Percentiles rank a stretch among this genome's conserved stretches.
These are phyloP conservation scores for Thomomys bottae DNA, from an alignment of 2,113 vertebrate genomes.

Conservation along the genomic window DNA sequence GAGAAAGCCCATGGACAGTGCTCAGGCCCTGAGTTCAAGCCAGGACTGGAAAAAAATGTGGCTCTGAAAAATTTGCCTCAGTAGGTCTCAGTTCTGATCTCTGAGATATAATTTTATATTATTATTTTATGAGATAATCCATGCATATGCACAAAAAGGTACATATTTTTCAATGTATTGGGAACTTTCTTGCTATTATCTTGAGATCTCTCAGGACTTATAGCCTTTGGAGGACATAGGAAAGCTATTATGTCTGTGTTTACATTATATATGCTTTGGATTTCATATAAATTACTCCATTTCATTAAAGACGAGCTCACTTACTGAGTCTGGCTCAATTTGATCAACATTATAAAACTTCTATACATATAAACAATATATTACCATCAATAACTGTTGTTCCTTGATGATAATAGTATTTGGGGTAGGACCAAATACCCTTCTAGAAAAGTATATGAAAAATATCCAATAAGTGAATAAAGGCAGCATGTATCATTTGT, in stretches of 20 bases:
- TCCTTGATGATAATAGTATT: not conserved
- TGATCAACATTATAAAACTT: constrained; percentile 10
- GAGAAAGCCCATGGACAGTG: too few relatives aligned
- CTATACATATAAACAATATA: not conserved
- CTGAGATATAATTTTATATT: not conserved
- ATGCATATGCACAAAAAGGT: not conserved
- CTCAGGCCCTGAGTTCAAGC: too few relatives aligned
- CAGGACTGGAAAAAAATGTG: too few relatives aligned
- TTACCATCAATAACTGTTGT: not conserved
- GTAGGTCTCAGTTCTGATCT: constrained; percentile 11
- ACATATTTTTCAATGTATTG: not conserved
- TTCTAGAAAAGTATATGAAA: not conserved
- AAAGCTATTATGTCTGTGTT: not conserved
- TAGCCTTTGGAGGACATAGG: not conserved
- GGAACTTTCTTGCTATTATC: not conserved
- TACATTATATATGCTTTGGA: constrained; percentile 2
- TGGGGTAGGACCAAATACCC: not conserved
- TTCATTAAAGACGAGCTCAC: constrained; percentile 9
- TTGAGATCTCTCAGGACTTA: not conserved
- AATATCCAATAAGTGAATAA: not conserved
- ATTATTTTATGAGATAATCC: not conserved
- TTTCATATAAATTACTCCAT: constrained; percentile 2
- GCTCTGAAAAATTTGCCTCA: constrained; percentile 9
- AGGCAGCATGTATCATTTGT: not conserved
- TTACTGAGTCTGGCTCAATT: not conserved